These are phyloP conservation scores for Heterotilapia buettikoferi DNA, from an alignment of 2,113 vertebrate species.

Conservation along the genomic window DNA sequence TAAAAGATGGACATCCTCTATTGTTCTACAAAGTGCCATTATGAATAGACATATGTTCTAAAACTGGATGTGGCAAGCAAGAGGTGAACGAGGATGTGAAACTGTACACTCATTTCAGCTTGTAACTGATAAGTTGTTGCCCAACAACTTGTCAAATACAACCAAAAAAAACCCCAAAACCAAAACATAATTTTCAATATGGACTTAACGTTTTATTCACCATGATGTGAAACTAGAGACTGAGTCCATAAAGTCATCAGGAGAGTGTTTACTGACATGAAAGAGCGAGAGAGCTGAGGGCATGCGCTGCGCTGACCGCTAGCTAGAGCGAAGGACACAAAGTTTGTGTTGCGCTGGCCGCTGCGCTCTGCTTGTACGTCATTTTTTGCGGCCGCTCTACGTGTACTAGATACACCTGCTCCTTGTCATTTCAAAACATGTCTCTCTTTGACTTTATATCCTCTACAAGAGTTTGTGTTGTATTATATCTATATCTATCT, in stretches of 20 bases:
- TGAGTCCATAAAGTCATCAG: not conserved
- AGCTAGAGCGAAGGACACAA: not conserved
- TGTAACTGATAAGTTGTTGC: not conserved
- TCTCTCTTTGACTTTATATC: not conserved
- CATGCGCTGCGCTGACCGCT: accelerated
- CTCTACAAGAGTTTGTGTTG: not conserved
- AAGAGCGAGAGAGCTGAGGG: not conserved
- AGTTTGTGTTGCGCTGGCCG: not conserved
- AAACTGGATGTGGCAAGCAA: not conserved
- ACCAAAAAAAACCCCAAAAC: not conserved
- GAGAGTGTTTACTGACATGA: not conserved
- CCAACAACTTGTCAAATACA: not conserved
- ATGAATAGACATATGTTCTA: not conserved
- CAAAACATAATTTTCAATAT: accelerated
- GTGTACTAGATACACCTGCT: not conserved
- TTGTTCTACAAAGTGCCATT: not conserved
- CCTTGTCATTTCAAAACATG: not conserved
- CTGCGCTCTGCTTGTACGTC: not conserved
- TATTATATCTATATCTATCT: not conserved
- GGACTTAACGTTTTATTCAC: not conserved
- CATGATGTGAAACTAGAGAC: not conserved
- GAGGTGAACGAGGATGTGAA: not conserved
- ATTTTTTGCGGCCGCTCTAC: not conserved
- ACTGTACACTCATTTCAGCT: not conserved
- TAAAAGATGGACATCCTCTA: not conserved